Evolutionary conservation across 1,140 invertebrate species (phyloP), one percentile per base, ranked within the genome.

Genomic region (Elymnias hypermnestra): DNA sequence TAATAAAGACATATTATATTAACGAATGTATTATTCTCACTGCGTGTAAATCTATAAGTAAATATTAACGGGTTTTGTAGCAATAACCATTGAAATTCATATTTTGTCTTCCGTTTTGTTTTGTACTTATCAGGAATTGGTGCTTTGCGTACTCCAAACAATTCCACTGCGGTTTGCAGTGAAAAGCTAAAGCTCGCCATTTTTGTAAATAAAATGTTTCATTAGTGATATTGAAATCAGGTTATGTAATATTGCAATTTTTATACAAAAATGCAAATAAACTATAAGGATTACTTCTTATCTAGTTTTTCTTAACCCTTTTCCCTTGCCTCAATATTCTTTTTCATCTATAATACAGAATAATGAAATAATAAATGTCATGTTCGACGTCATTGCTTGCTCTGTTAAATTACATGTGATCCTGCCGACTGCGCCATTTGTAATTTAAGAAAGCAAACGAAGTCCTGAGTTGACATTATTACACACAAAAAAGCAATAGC

Each of bases 221-320:
- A 62, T 67, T 72, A 67, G 65, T 59, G 33, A 63, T 72, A 66
- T 68, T 70, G 57, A 69, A 69, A 74, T 75, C 66, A 62, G 67
- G 73, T 72, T 71, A 73, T 78, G 65, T 76, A 73, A 61, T 69
- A 76, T 70, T 75, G 68, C 73, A 74, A 72, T 75, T 84, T 81
- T 84, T 82, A 77, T 82, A 82, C 72, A 76, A 84, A 78, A 74
- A 69, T 72, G 68, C 65, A 76, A 83, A 78, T 81, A 83, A 81
- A 83, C 57, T 65, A 57, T 79, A 76, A 72, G 62, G 60, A 55
- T 56, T 68, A 71, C 47, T 37, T 36, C 36, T 63, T 59, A 55
- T 63, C 59, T 61, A 15, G 14, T 7, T 33, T 33, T 29, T 12
- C 2, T 29, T 29, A 10, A 33, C 14, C 18, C 21, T 19, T 29